Evolutionary conservation across 2,113 vertebrate species (phyloP).

Genomic region (Candoia aspera): DNA sequence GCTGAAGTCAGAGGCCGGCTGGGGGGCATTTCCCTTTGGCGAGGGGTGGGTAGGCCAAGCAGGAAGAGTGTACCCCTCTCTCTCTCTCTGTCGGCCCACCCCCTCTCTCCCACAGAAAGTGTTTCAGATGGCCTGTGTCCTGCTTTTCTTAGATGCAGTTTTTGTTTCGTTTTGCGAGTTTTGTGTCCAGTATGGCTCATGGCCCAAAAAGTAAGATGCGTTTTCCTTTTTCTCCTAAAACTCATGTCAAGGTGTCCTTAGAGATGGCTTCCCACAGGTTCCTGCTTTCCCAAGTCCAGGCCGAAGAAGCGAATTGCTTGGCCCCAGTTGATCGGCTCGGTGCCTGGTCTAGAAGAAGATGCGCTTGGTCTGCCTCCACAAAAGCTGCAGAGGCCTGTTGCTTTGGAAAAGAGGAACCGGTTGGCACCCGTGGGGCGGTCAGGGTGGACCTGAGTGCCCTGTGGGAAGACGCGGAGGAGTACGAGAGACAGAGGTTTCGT

Average conservation of each 20-base stretch:
- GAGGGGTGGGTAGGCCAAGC: not conserved
- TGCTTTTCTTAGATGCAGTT: not conserved
- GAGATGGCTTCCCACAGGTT: not conserved
- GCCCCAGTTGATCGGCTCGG: not conserved
- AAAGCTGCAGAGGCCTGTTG: not conserved
- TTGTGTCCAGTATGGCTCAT: not conserved
- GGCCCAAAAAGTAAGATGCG: not conserved
- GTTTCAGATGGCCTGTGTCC: not conserved
- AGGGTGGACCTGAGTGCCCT: not conserved
- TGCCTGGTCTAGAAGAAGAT: not conserved
- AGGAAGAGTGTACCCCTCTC: accelerated
- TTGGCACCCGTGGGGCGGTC: not conserved
- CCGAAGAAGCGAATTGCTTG: not conserved
- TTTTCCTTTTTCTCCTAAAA: not conserved
- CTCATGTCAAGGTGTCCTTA: not conserved
- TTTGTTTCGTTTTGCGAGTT: not conserved
- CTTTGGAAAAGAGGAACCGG: not conserved
- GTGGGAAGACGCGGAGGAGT: not conserved
- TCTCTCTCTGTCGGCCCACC: too few relatives aligned
- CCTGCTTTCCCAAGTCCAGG: not conserved
- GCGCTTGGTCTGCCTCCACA: not conserved
- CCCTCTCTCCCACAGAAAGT: too few relatives aligned
- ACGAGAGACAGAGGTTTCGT: not conserved
- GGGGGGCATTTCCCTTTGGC: not conserved
- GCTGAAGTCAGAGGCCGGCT: not conserved